A percentile compares a stretch with the other conserved stretches of the same genome.
Evolutionary conservation across 23 tunicate genomes (phyloP).

Genomic region (Ciona savignyi): DNA sequence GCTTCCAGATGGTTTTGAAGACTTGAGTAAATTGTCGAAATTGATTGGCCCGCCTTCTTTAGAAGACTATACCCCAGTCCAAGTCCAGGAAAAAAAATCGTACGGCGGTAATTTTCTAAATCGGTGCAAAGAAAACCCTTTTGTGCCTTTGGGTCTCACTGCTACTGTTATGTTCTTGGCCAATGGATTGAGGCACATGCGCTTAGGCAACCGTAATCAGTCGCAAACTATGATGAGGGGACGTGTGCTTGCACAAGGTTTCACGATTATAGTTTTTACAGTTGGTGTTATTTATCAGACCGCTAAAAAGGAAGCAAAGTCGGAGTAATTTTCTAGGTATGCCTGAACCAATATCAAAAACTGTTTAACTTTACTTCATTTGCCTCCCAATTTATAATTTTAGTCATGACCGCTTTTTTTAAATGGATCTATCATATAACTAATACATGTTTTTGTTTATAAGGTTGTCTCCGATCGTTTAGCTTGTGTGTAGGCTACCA

Average conservation of each 20-base stretch:
- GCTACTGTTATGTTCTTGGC: conserved; percentile 48
- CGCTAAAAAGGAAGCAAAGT: too few relatives aligned
- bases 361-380: too few relatives aligned
- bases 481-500: too few relatives aligned
- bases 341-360: too few relatives aligned
- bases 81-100: neutral
- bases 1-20: conserved; percentile 57
- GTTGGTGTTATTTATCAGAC: too few relatives aligned
- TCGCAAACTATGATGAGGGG: conserved; percentile 87
- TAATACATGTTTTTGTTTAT: too few relatives aligned
- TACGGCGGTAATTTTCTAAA: conserved; percentile 11
- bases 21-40: conserved; percentile 18
- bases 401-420: too few relatives aligned
- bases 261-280: conserved; percentile 40
- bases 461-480: too few relatives aligned
- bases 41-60: conserved; percentile 41
- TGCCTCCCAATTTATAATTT: too few relatives aligned
- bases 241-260: conserved; percentile 67
- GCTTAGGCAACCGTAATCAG: conserved; percentile 6
- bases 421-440: too few relatives aligned
- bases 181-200: conserved; percentile 61
- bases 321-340: too few relatives aligned
- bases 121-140: conserved; percentile 37
- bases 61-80: conserved; percentile 28
- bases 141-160: conserved; percentile 66